A percentile compares a stretch with the other conserved stretches of the same genome.
Conservation (phyloP, 1,140 invertebrate species). For the Octopus sinensis region DNA sequence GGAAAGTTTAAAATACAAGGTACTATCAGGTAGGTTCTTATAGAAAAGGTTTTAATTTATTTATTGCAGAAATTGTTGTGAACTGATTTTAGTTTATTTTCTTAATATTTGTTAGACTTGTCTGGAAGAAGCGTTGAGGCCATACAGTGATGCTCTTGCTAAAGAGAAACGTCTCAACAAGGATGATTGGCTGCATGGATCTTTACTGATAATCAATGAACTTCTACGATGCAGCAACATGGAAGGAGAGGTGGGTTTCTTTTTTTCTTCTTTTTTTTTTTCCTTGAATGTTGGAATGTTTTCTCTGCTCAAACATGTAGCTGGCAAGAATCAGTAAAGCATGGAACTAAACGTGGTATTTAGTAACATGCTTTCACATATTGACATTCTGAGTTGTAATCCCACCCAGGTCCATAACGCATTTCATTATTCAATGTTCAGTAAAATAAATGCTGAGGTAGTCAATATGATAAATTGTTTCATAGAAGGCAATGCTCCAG, state of each 20-base stretch:
- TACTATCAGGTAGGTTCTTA: too few species aligned
- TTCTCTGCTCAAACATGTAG: too few species aligned
- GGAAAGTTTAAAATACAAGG: too few species aligned
- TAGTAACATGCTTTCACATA: background rate
- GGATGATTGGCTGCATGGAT: constrained; percentile 91
- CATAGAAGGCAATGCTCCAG: too few species aligned
- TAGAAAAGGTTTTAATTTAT: too few species aligned
- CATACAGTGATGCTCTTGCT: constrained; percentile 69
- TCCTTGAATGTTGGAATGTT: too few species aligned
- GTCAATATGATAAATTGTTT: too few species aligned
- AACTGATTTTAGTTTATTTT: constrained; percentile 10
- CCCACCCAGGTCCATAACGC: too few species aligned
- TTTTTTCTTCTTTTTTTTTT: constrained; percentile 8
- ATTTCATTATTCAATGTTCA: too few species aligned
- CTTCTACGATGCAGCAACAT: constrained; percentile 87
- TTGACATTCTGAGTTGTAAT: too few species aligned
- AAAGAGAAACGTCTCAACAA: constrained; percentile 75
- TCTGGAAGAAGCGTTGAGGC: constrained; percentile 80
- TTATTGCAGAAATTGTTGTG: too few species aligned
- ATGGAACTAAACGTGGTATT: background rate
- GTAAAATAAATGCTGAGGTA: too few species aligned
- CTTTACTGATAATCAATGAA: constrained; percentile 90
- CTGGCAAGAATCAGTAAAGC: background rate
- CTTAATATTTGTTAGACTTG: constrained; percentile 66
- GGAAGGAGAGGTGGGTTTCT: constrained; percentile 68